Base-by-base conservation (phyloP, 2,113 vertebrate genomes). In the Solea senegalensis region DNA sequence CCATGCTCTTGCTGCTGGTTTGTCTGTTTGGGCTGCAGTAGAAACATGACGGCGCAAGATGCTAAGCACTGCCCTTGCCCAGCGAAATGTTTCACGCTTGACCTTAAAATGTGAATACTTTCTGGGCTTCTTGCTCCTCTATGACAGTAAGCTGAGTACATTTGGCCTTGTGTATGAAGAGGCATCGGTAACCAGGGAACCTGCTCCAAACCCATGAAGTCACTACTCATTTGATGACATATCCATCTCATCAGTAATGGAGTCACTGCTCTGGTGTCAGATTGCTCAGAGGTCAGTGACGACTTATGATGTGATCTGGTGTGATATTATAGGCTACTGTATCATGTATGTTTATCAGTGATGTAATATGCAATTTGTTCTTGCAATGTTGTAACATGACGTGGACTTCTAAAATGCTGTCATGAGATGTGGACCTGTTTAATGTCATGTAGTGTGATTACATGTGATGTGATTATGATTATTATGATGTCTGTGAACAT, bases 111-210 rank as follows among this genome's bases (percentile, higher is more conserved):
- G 21, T 21, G 21, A 21, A 21, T 21, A 21, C 21, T 21, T 21
- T 21, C 21, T 21, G 21, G 21, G 21, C 1, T 21, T 21, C 21
- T 21, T 21, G 21, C 21, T 21, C 21, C 21, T 21, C 21, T 21
- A 21, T 21, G 21, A 21, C 21, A 21, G 21, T 21, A 21, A 21
- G 21, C 21, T 21, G 21, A 21, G 21, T 21, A 21, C 21, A 64
- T 78, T 44, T 21, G 60, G 59, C 62, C 66, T 71, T 59, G 28
- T 53, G 58, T 78, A 65, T 63, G 59, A 62, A 27, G 63, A 72
- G 43, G 64, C 59, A 51, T 74, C 72, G 59, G 69, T 69, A 77
- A 51, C 58, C 66, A 65, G 65, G 54, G 69, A 55, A 80, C 69
- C 41, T 43, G 44, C 16, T 39, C 44, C 43, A 43, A 71, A 54